A percentile compares a stretch with the other conserved stretches of the same genome.
Evolutionary conservation across 2,797 vertebrate species (phyloP).

Genomic region (Myoxocephalus aenaeus): DNA sequence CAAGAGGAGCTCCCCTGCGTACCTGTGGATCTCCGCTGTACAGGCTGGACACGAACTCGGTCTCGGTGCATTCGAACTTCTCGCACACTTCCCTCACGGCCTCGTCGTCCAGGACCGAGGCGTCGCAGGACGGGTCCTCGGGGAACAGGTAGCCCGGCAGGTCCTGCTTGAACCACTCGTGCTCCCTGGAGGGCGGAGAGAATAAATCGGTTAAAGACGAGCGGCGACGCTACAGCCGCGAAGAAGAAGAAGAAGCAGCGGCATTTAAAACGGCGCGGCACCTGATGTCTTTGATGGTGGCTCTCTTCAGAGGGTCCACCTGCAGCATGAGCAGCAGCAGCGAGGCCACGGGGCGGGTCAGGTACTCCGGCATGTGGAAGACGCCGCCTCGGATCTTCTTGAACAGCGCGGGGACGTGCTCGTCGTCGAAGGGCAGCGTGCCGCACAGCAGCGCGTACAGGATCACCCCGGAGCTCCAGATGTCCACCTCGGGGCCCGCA

Average conservation of each 20-base stretch:
- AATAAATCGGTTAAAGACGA: too few species aligned
- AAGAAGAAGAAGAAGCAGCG: too few species aligned
- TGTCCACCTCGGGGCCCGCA: conserved; percentile 97
- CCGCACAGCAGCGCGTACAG: conserved; percentile 97
- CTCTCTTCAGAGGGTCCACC: conserved; percentile 96
- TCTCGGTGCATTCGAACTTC: conserved; percentile 96
- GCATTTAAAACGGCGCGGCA: too few species aligned
- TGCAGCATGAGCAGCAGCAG: conserved; percentile 97
- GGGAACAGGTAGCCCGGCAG: conserved; percentile 97
- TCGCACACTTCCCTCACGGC: conserved; percentile 97
- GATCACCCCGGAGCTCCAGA: conserved; percentile 99
- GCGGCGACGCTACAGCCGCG: too few species aligned
- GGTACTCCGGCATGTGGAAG: conserved; percentile 98
- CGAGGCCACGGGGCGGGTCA: conserved; percentile 93
- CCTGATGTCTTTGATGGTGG: conserved; percentile 96
- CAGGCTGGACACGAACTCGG: conserved; percentile 94
- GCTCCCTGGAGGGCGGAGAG: conserved; percentile 80
- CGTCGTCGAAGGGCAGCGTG: conserved; percentile 97
- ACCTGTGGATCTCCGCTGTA: conserved; percentile 95
- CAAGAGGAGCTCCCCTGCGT: neutral
- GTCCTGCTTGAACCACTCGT: conserved; percentile 99
- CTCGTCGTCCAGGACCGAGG: conserved; percentile 94
- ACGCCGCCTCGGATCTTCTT: conserved; percentile 99
- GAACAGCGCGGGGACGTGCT: conserved; percentile 96
- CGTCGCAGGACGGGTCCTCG: conserved; percentile 95